Conservation (phyloP, 2,888 invertebrate species). For the Drosophila mayaguana region DNA sequence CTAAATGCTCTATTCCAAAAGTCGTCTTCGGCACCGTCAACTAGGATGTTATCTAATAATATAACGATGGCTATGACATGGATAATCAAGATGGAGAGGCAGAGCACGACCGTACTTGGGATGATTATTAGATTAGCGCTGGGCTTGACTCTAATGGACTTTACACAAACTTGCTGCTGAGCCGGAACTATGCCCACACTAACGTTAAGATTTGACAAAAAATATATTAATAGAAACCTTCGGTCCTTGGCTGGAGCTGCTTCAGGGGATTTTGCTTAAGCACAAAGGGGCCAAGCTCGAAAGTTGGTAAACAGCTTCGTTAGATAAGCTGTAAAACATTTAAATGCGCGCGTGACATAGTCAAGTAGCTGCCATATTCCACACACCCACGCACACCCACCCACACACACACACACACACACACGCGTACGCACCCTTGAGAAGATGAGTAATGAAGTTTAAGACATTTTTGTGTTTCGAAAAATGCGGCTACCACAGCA, state of each 20-base stretch:
- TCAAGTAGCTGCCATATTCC: slow-evolving; percentile 1
- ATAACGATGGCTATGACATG: background rate
- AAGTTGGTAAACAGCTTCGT: slow-evolving; percentile 4
- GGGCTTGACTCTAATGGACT: background rate
- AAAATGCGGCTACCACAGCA: slow-evolving; percentile 40
- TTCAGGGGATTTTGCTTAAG: background rate
- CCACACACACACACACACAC: background rate
- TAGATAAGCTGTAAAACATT: slow-evolving; percentile 27
- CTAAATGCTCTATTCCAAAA: no score
- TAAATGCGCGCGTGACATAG: slow-evolving; percentile 21
- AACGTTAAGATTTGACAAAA: background rate
- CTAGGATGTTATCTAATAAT: background rate
- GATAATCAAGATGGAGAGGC: no score
- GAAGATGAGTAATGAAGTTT: slow-evolving; percentile 59
- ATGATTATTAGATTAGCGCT: background rate
- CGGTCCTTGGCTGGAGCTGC: background rate
- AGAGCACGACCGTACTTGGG: no score
- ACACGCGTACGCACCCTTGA: background rate
- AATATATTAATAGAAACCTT: background rate
- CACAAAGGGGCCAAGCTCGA: background rate
- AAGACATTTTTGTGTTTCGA: slow-evolving; percentile 42
- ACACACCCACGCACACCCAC: background rate
- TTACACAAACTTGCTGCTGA: background rate
- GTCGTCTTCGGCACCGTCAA: no score
- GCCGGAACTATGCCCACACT: background rate